Conservation (phyloP, 1,140 invertebrate species). For the Steinernema feltiae region DNA sequence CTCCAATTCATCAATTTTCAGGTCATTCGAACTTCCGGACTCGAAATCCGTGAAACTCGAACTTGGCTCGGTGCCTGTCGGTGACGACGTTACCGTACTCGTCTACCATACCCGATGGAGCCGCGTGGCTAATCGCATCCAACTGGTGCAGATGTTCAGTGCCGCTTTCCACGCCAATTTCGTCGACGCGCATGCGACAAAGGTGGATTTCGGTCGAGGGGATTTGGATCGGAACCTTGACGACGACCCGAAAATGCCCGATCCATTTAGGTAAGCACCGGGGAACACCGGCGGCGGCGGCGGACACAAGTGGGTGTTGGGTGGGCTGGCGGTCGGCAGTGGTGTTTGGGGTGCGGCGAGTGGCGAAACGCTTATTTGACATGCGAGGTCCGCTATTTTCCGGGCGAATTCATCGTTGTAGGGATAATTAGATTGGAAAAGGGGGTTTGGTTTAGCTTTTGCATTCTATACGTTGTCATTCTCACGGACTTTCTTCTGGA, state of each 20-base stretch:
- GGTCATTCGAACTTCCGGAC: slow-evolving; percentile 30
- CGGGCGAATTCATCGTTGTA: too few species aligned
- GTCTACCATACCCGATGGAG: slow-evolving; percentile 40
- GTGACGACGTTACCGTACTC: slow-evolving; percentile 33
- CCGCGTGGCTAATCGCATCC: slow-evolving; percentile 34
- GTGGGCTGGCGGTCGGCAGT: neutral
- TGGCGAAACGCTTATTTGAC: too few species aligned
- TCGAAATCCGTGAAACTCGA: slow-evolving; percentile 18
- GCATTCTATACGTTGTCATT: too few species aligned
- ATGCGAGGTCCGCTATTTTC: too few species aligned
- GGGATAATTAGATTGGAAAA: neutral
- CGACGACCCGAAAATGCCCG: slow-evolving; percentile 27
- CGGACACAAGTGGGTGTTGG: neutral
- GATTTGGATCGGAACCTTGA: slow-evolving; percentile 30
- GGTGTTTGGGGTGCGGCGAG: too few species aligned
- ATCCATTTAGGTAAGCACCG: slow-evolving; percentile 21
- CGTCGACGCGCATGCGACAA: slow-evolving; percentile 19
- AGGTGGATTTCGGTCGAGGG: slow-evolving; percentile 21
- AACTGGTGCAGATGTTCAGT: slow-evolving; percentile 35
- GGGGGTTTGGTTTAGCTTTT: neutral
- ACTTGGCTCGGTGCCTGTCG: slow-evolving; percentile 31
- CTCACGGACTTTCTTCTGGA: too few species aligned
- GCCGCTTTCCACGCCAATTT: slow-evolving; percentile 37
- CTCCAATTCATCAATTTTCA: slow-evolving; percentile 2
- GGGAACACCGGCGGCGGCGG: neutral